Percentiles rank a stretch among this genome's conserved stretches.
These are phyloP conservation scores for Coenonympha arcania DNA, from an alignment of 2,888 invertebrate species.

Conservation along the genomic window DNA sequence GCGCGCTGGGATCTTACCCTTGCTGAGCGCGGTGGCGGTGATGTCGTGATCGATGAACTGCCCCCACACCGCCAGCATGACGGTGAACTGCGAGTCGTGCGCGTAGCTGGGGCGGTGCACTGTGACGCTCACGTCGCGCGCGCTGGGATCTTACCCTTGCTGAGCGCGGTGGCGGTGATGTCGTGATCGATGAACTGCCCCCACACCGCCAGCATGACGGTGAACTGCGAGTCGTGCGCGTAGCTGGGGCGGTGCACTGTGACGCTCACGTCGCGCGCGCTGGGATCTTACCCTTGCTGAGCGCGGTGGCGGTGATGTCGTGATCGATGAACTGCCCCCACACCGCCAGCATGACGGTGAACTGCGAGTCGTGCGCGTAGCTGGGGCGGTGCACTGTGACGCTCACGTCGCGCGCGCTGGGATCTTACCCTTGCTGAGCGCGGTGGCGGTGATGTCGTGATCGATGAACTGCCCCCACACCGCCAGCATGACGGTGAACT, in stretches of 20 bases:
- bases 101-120: slow-evolving; percentile 83
- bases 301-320: slow-evolving; percentile 86
- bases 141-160: slow-evolving; percentile 85
- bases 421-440: slow-evolving; percentile 82
- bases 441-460: slow-evolving; percentile 90
- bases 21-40: slow-evolving; percentile 85
- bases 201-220: slow-evolving; percentile 89
- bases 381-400: slow-evolving; percentile 81
- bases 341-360: slow-evolving; percentile 88
- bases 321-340: slow-evolving; percentile 93
- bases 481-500: slow-evolving; percentile 87
- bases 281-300: slow-evolving; percentile 85
- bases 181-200: slow-evolving; percentile 93
- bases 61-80: slow-evolving; percentile 90
- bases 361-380: slow-evolving; percentile 81
- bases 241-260: slow-evolving; percentile 83
- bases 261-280: slow-evolving; percentile 82
- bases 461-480: slow-evolving; percentile 92
- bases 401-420: slow-evolving; percentile 83
- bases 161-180: slow-evolving; percentile 83
- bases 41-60: slow-evolving; percentile 92
- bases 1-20: no score
- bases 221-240: slow-evolving; percentile 81
- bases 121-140: slow-evolving; percentile 81
- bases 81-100: slow-evolving; percentile 83